Percentiles rank a stretch among this genome's conserved stretches.
Evolutionary conservation across 2,888 invertebrate species (phyloP).

Genomic region (Lepidocyrtoides sp.): DNA sequence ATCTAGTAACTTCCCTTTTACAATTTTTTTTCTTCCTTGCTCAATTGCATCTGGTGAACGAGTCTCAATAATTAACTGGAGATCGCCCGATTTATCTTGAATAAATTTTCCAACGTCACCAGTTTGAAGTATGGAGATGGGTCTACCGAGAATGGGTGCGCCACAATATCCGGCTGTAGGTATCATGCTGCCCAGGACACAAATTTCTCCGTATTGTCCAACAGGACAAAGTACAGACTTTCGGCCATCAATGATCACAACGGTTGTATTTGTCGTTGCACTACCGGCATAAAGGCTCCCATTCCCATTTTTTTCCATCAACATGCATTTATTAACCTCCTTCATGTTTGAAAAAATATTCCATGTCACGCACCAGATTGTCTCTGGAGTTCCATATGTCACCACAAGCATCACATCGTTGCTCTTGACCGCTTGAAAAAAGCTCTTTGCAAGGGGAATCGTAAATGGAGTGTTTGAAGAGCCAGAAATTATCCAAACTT

Average conservation of each 20-base stretch:
- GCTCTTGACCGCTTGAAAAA: conserved; percentile 10
- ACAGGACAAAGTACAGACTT: background rate
- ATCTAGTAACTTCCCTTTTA: conserved; percentile 41
- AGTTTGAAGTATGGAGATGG: conserved; percentile 17
- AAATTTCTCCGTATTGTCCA: conserved; percentile 50
- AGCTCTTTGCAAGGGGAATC: conserved; percentile 31
- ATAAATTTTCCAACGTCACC: conserved; percentile 43
- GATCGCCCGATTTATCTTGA: conserved; percentile 13
- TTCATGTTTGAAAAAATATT: conserved; percentile 18
- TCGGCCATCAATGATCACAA: conserved; percentile 37
- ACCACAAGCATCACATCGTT: conserved; percentile 23
- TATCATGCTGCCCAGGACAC: conserved; percentile 37
- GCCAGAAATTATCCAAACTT: conserved; percentile 40
- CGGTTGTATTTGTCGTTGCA: conserved; percentile 20
- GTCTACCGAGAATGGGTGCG: conserved; percentile 15
- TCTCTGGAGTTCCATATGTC: conserved; percentile 57
- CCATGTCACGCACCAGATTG: conserved; percentile 43
- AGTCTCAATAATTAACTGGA: conserved; percentile 28
- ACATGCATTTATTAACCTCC: conserved; percentile 38
- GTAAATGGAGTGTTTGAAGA: background rate
- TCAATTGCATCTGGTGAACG: background rate
- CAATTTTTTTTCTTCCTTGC: background rate
- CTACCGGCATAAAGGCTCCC: background rate
- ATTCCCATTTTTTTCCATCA: background rate
- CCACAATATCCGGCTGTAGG: conserved; percentile 42